Conservation (phyloP, 2,888 invertebrate genomes). For the Stenchaetothrips biformis region DNA sequence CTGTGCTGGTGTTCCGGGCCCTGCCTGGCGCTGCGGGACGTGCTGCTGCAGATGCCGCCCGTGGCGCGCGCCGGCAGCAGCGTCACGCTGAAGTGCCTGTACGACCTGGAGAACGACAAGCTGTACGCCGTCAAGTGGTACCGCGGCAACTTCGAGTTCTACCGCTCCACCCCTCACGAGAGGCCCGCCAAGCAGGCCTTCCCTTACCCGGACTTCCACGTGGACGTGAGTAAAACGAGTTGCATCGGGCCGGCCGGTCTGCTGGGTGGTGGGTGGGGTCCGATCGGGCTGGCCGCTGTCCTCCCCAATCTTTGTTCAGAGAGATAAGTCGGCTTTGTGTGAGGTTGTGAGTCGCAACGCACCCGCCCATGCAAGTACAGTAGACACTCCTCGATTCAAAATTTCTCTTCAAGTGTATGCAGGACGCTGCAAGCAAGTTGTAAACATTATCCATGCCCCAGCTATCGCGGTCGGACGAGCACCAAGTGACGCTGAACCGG, state of each 20-base stretch:
- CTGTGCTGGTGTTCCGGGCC: not conserved
- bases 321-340: no score
- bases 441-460: conserved; percentile 2
- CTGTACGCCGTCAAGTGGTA: conserved; percentile 42
- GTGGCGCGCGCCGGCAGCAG: conserved; percentile 39
- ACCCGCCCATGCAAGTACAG: no score
- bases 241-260: no score
- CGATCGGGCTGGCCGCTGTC: no score
- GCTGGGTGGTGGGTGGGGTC: no score
- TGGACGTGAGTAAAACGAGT: conserved; percentile 40
- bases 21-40: conserved; percentile 35
- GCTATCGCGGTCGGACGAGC: conserved; percentile 34
- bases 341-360: no score
- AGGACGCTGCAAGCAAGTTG: not conserved
- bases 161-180: conserved; percentile 43
- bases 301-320: no score
- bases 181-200: conserved; percentile 41
- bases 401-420: no score
- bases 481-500: conserved; percentile 34
- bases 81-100: conserved; percentile 41
- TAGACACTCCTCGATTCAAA: no score
- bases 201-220: conserved; percentile 40
- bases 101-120: conserved; percentile 41
- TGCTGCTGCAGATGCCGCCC: conserved; percentile 40
- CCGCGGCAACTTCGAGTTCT: conserved; percentile 41